Evolutionary conservation across 2,888 invertebrate species (phyloP).

Genomic region (Brenthis hecate): DNA sequence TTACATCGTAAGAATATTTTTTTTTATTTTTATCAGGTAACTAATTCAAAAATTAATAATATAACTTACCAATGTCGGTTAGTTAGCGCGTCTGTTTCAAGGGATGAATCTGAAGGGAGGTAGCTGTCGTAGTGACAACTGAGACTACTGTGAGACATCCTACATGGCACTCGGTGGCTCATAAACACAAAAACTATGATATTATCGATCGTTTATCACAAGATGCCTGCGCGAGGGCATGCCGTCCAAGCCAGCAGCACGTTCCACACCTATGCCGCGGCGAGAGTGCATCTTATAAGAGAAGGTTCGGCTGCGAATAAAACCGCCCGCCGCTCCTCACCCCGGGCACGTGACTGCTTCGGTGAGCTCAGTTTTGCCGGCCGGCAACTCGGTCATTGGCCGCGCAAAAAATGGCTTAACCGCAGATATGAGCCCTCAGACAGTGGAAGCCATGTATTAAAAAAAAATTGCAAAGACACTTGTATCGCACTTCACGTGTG

Average conservation of each 20-base stretch:
- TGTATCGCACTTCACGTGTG: constrained; percentile 38
- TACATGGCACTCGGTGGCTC: constrained; percentile 76
- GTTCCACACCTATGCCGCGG: constrained; percentile 76
- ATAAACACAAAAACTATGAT: constrained; percentile 62
- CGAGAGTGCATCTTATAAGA: constrained; percentile 80
- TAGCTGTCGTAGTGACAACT: constrained; percentile 79
- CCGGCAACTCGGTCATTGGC: constrained; percentile 78
- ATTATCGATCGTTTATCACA: constrained; percentile 57
- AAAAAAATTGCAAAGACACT: constrained; percentile 58
- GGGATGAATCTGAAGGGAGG: constrained; percentile 76
- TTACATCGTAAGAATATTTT: too few species aligned
- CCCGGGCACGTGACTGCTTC: constrained; percentile 81
- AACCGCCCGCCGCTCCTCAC: constrained; percentile 79
- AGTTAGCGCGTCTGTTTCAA: constrained; percentile 79
- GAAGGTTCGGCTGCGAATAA: constrained; percentile 72
- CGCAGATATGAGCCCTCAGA: constrained; percentile 61
- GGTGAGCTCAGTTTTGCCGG: constrained; percentile 67
- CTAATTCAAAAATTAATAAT: not conserved
- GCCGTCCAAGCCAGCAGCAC: constrained; percentile 71
- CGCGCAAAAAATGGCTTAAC: constrained; percentile 66
- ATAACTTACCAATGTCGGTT: constrained; percentile 71
- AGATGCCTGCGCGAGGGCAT: constrained; percentile 67
- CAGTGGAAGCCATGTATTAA: constrained; percentile 63
- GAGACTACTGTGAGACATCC: constrained; percentile 81
- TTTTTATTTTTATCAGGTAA: not conserved